Base-by-base conservation (phyloP, 37 sponge, comb jelly and placozoan species). In the Beroe forskalii region DNA sequence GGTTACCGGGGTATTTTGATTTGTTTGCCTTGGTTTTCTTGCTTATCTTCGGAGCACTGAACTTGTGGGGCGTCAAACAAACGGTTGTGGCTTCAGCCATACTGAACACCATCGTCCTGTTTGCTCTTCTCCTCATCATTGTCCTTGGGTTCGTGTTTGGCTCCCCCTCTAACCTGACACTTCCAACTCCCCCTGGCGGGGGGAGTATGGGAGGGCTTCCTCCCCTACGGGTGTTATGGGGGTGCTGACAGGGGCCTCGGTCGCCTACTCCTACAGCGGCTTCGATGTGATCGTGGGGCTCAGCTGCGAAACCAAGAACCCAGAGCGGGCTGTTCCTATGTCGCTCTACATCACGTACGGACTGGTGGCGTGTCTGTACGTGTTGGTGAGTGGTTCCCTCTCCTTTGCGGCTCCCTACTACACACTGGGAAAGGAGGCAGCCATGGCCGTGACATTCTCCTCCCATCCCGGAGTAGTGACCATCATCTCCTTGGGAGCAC, bases 241-340 rank as follows among this genome's bases (percentile, higher is more conserved):
- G 40, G 40, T 72, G 39, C 35, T 72, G 28, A 72, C 75, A 72
- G 75, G 75, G 1, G 75, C 75, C 30, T 72, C 75, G 39, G 6
- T 72, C 32, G 75, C 75, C 30, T 72, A 72, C 75, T 72, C 75
- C 38, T 72, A 72, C 38, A 30, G 40, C 8, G 75, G 75, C 6
- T 72, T 72, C 35, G 75, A 72, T 20, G 75, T 39, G 23, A 37
- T 72, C 4, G 75, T 39, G 6, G 28, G 75, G 28, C 40, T 72
- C 2, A 39, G 75, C 37, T 37, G 38, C 14, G 75, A 72, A 72
- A 39, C 75, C 75, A 72, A 32, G 38, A 72, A 72, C 40, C 75
- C 75, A 30, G 39, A 72, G 20, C 23, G 30, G 19, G 75, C 31
- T 30, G 33, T 72, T 20, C 75, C 75, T 4, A 37, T 72, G 2